Percentiles rank a stretch among this genome's conserved stretches.
phyloP scores from a whole-genome alignment of 2,113 vertebrate genomes.

The Lipotes vexillifer region DNA sequence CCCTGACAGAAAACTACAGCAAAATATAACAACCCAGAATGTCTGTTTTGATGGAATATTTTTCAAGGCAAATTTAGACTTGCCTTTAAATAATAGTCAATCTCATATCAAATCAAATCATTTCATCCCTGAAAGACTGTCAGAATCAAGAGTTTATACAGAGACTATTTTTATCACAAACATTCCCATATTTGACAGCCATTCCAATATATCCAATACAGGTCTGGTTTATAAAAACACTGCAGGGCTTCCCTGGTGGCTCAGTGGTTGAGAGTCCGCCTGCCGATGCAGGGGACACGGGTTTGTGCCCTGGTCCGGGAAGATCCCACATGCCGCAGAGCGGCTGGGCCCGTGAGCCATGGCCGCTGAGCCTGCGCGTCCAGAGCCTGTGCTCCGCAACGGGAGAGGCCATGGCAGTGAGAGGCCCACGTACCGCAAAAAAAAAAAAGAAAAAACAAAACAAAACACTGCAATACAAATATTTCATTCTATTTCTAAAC shows the following conservation, averaged over 20 bases:
- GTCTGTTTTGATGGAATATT: background rate
- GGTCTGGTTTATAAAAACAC: background rate
- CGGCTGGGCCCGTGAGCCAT: no score
- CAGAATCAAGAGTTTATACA: constrained; percentile 2
- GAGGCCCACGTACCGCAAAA: no score
- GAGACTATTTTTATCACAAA: constrained; percentile 45
- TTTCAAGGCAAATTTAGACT: constrained; percentile 29
- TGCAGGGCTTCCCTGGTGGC: no score
- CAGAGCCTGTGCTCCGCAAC: no score
- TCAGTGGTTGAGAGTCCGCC: no score
- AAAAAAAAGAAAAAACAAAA: no score
- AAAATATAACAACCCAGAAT: background rate
- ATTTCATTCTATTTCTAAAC: constrained; percentile 44
- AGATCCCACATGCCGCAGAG: no score
- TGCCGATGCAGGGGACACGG: no score
- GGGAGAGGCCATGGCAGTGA: no score
- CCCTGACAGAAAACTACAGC: background rate
- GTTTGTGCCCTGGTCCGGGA: no score
- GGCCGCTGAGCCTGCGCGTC: no score
- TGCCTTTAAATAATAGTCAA: background rate
- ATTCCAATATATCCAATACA: background rate
- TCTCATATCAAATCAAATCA: background rate
- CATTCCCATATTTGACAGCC: background rate
- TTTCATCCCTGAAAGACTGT: background rate
- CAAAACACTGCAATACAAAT: background rate